These are phyloP conservation scores for Sebastes diploproa DNA, from an alignment of 2,797 vertebrate species.

Conservation along the genomic window DNA sequence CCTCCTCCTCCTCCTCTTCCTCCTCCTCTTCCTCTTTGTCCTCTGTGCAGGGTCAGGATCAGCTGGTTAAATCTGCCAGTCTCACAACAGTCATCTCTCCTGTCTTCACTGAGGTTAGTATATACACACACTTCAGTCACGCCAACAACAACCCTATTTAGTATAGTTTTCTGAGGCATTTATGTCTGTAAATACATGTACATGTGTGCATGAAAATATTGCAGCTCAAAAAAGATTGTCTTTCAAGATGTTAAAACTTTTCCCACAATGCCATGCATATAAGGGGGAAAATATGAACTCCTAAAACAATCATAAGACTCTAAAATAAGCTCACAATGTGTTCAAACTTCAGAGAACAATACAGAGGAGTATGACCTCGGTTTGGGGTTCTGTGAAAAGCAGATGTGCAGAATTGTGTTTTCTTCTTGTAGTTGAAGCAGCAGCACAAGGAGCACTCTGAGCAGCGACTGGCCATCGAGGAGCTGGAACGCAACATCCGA, in stretches of 20 bases:
- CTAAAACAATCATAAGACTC: no score
- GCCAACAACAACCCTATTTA: not conserved
- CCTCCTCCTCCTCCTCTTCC: not conserved
- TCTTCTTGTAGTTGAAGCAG: constrained; percentile 84
- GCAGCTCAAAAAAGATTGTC: no score
- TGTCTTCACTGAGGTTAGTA: constrained; percentile 82
- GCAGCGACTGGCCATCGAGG: constrained; percentile 89
- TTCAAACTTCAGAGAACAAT: not conserved
- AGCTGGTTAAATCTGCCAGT: constrained; percentile 87
- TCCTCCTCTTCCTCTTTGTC: not conserved
- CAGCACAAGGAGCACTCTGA: constrained; percentile 88
- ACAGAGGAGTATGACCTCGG: no score
- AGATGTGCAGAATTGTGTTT: not conserved
- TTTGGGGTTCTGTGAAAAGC: no score
- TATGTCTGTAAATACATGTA: not conserved
- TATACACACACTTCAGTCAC: not conserved
- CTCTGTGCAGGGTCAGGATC: constrained; percentile 85
- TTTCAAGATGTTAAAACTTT: no score
- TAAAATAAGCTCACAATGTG: no score
- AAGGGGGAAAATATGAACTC: no score
- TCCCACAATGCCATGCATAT: no score
- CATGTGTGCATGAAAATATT: not conserved
- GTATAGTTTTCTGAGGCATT: not conserved
- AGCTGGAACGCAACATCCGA: constrained; percentile 91
- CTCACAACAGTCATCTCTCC: constrained; percentile 91